Evolutionary conservation across 2,113 vertebrate genomes (phyloP), one percentile per base, ranked within the genome.

Genomic region (Pavo muticus): DNA sequence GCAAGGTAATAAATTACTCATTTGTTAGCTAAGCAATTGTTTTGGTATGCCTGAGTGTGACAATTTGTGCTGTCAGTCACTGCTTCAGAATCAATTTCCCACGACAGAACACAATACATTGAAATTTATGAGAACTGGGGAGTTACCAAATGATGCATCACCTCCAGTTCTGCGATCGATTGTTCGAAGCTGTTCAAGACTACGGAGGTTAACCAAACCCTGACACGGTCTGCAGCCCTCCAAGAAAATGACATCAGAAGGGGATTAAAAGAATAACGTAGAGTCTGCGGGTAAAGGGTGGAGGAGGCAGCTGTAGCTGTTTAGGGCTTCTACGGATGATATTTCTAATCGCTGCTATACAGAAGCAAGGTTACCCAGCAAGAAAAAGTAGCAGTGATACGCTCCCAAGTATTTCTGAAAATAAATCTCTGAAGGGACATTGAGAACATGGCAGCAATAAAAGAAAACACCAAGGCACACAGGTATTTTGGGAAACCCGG

Each of bases 201-300:
- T 91, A 75, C 84, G 56, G 2, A 65, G 35, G 21, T 7, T 93
- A 72, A 89, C 13, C n/a, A 87, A 80, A 71, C 17, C 48, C 63
- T 63, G 60, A 69, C 85, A 80, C 11, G 88, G 32, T 11, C 40
- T 40, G 44, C n/a, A 94, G 45, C 20, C 9, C 64, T 83, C 63
- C 18, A 87, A 79, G 73, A 90, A 94, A 71, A 59, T 17, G 24
- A 17, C 78, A 83, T 91, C 67, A 94, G 50, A 91, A 95, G 63
- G 5, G 4, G 29, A 82, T 77, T 87, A 79, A 61, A 94, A 79
- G 19, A 87, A 60, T 27, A 71, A 42, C 15, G 30, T 0, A 64
- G 12, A n/a, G 74, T 42, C 61, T 44, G 61, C 75, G 25, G 14
- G 23, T 69, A 44, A 81, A 86, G 24, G 21, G 21, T 40, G 6